A percentile compares a stretch with the other conserved stretches of the same genome.
Conservation (phyloP, 2,113 vertebrate genomes). For the Salvator merianae region DNA sequence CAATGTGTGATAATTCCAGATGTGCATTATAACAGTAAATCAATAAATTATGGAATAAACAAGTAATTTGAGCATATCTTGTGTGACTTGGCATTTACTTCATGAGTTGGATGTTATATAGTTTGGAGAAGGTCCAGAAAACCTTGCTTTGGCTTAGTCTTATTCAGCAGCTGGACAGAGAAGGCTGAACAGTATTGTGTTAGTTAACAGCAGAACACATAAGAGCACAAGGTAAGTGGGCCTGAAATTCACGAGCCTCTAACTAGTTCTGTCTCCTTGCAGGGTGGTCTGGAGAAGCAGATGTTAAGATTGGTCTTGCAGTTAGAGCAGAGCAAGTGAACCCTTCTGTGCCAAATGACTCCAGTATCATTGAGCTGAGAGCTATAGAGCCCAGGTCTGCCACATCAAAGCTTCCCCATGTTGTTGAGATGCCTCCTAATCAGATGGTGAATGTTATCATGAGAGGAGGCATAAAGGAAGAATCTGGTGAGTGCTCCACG, state of each 20-base stretch:
- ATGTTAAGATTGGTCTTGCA: fast-evolving
- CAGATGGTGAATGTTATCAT: neutral
- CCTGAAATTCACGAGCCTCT: neutral
- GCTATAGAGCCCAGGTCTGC: neutral
- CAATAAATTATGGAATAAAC: no score
- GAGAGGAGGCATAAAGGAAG: neutral
- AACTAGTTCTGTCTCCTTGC: neutral
- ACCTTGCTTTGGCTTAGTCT: neutral
- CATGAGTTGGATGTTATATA: neutral
- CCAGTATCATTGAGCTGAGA: no score
- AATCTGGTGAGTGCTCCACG: neutral
- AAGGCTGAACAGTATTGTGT: neutral
- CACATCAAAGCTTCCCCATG: fast-evolving
- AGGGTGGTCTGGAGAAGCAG: constrained; percentile 27
- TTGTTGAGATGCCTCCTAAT: fast-evolving
- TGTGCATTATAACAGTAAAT: no score
- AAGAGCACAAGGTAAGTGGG: neutral
- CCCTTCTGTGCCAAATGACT: neutral
- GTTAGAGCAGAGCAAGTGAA: neutral
- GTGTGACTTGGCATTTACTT: neutral
- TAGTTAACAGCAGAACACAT: neutral
- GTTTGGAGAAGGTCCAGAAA: neutral
- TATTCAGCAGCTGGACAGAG: neutral
- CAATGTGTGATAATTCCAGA: no score
- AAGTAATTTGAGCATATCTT: neutral